phyloP scores from a whole-genome alignment of 2,113 vertebrate species.

The Phalacrocorax pelagicus region DNA sequence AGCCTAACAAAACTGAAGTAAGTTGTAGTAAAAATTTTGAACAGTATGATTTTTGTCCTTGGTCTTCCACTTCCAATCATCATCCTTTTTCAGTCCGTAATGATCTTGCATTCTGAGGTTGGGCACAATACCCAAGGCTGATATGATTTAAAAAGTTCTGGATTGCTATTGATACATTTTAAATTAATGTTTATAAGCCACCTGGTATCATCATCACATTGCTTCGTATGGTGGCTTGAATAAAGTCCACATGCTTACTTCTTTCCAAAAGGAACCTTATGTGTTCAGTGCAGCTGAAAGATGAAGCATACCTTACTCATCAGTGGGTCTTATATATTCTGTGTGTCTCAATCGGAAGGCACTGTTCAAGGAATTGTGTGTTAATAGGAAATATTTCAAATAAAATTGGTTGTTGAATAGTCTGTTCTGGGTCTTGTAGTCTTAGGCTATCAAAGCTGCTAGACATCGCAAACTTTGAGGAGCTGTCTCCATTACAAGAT shows the following conservation, averaged over 20 bases:
- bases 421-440: neutral
- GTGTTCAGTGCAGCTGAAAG: neutral
- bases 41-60: neutral
- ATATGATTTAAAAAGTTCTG: neutral
- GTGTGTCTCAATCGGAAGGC: neutral
- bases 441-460: neutral
- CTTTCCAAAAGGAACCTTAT: neutral
- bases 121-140: neutral
- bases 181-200: neutral
- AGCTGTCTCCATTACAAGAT: neutral
- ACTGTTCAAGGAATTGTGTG: neutral
- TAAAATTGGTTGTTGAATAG: neutral
- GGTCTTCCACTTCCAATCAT: accelerated
- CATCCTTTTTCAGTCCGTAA: neutral
- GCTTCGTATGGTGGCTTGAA: neutral
- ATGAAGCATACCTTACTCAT: neutral
- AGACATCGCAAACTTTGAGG: neutral
- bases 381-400: neutral
- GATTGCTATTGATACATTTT: neutral
- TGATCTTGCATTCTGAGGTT: neutral
- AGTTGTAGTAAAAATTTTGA: neutral
- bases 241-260: neutral
- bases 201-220: neutral
- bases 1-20: neutral
- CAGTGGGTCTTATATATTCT: neutral